A percentile compares a stretch with the other conserved stretches of the same genome.
Conservation (phyloP, 2,113 vertebrate genomes). For the Empidonax alnorum region DNA sequence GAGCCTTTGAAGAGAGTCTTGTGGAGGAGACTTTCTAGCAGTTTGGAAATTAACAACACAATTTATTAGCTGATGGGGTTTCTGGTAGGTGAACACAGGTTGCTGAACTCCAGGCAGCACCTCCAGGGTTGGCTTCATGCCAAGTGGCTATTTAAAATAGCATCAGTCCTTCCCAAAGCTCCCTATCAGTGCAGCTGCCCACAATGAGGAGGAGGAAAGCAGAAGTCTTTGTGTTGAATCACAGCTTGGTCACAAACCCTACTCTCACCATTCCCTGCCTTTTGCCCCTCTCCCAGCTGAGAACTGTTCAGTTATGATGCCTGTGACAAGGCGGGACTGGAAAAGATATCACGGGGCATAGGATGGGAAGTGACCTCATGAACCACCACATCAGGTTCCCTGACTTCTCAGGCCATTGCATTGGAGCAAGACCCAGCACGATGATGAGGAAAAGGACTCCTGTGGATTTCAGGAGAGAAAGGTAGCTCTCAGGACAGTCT, state of each 20-base stretch:
- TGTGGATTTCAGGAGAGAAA: background rate
- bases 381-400: background rate
- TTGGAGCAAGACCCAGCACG: background rate
- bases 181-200: accelerated
- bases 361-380: background rate
- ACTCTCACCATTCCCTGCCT: background rate
- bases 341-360: background rate
- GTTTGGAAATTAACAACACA: background rate
- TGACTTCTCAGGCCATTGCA: accelerated
- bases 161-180: background rate
- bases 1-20: background rate
- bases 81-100: background rate
- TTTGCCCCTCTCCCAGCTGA: background rate
- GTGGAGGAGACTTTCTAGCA: background rate
- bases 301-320: background rate
- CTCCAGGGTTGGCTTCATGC: background rate
- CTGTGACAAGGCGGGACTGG: background rate
- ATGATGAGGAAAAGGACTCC: background rate
- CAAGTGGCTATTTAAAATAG: background rate
- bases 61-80: background rate
- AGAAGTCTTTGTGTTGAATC: background rate
- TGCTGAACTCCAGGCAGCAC: background rate
- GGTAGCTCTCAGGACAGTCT: background rate
- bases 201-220: background rate
- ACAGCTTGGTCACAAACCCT: background rate